These are phyloP conservation scores for Gymnopithys bicolor DNA, from an alignment of 2,797 vertebrate genomes.

Conservation along the genomic window DNA sequence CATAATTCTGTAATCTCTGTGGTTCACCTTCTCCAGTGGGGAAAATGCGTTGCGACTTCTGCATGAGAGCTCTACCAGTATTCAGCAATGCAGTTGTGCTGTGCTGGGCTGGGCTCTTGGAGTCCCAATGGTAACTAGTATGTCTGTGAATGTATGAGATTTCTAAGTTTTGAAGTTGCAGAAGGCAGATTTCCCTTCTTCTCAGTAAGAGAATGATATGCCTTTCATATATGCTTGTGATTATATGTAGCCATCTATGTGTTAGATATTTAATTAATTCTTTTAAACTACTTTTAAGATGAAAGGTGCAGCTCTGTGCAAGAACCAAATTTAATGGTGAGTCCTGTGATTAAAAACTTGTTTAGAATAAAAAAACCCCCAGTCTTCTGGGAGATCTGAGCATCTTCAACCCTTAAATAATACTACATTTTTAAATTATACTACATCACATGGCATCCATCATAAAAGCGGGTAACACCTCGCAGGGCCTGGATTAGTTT, in stretches of 20 bases:
- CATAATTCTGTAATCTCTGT: background rate
- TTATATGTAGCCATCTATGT: background rate
- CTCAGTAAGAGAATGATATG: background rate
- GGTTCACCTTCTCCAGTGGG: background rate
- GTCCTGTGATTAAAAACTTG: background rate
- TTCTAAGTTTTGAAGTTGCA: background rate
- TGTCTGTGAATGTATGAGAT: background rate
- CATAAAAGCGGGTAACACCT: background rate
- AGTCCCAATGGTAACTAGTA: background rate
- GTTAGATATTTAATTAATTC: background rate
- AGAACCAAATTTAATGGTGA: background rate
- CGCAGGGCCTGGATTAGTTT: background rate
- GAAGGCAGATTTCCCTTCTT: background rate
- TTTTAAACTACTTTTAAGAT: background rate
- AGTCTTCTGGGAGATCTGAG: background rate
- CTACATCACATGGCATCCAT: background rate
- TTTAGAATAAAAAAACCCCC: rapidly evolving
- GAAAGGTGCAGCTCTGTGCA: background rate
- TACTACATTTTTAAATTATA: background rate
- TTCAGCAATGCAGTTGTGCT: background rate
- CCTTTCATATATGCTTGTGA: rapidly evolving
- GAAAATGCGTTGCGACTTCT: background rate
- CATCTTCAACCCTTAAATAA: background rate
- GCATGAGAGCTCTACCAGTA: background rate
- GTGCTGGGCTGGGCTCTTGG: background rate